Conservation (phyloP, 2,888 invertebrate species). For the Galerucella nymphaeae region DNA sequence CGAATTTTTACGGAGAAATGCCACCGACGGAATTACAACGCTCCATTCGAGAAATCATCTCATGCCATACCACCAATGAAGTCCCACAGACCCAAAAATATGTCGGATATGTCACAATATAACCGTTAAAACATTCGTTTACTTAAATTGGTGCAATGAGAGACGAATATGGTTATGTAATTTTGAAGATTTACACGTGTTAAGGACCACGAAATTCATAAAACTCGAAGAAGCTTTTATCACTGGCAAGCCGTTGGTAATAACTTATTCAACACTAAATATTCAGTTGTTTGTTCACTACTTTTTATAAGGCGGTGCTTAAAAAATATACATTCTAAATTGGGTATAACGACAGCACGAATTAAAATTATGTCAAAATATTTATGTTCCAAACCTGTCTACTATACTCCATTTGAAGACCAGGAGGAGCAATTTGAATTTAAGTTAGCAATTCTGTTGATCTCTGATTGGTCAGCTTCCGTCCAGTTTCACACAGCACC, state of each 20-base stretch:
- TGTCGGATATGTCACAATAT: constrained; percentile 31
- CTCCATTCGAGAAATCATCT: constrained; percentile 21
- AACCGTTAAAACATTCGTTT: constrained; percentile 22
- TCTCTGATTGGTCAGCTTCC: no score
- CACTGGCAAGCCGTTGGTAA: background rate
- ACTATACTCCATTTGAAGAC: no score
- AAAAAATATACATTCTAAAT: background rate
- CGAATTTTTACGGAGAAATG: constrained; percentile 47
- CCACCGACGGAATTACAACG: constrained; percentile 31
- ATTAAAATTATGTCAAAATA: no score
- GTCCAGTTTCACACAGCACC: no score
- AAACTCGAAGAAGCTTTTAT: background rate
- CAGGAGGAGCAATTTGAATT: no score
- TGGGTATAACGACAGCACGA: no score
- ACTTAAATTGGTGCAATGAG: constrained; percentile 19
- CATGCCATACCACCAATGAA: constrained; percentile 34
- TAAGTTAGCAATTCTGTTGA: no score
- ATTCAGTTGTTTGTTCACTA: background rate
- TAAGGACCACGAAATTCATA: background rate
- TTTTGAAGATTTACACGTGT: constrained; percentile 9
- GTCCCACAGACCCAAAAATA: constrained; percentile 28
- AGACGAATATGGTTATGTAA: constrained; percentile 10
- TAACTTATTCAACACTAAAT: background rate
- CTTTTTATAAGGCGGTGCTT: background rate
- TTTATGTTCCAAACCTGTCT: no score